Conservation (phyloP, 1,140 invertebrate genomes). For the Saccostrea cuccullata region DNA sequence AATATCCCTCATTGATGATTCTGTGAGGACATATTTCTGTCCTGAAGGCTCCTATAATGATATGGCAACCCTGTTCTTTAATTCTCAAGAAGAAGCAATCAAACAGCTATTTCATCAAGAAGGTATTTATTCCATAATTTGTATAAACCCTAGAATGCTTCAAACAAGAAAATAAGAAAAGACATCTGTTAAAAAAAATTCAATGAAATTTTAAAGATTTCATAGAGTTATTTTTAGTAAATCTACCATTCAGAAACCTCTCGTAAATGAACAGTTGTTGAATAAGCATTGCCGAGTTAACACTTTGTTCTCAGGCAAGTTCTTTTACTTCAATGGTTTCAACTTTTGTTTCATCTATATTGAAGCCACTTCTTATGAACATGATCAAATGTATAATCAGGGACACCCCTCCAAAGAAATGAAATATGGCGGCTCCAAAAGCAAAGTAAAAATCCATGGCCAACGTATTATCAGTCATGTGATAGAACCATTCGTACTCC, state of each 20-base stretch:
- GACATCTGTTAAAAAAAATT: too few relatives aligned
- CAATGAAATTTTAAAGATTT: too few relatives aligned
- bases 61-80: constrained; percentile 96
- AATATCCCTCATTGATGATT: constrained; percentile 36
- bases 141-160: not conserved
- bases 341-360: not conserved
- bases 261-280: too few relatives aligned
- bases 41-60: constrained; percentile 93
- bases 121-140: constrained; percentile 55
- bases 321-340: not conserved
- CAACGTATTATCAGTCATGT: not conserved
- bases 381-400: not conserved
- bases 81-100: constrained; percentile 96
- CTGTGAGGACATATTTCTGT: constrained; percentile 84
- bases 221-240: too few relatives aligned
- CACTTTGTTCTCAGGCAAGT: too few relatives aligned
- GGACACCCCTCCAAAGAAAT: not conserved
- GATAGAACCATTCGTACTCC: not conserved
- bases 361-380: not conserved
- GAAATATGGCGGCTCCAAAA: constrained; percentile 22
- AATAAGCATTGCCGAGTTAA: too few relatives aligned
- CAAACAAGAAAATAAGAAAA: not conserved
- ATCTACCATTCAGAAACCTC: too few relatives aligned
- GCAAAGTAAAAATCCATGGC: constrained; percentile 17
- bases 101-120: constrained; percentile 93